A percentile compares a stretch with the other conserved stretches of the same genome.
Evolutionary conservation across 2,888 invertebrate species (phyloP).

Genomic region (Zygogramma bicolorata): DNA sequence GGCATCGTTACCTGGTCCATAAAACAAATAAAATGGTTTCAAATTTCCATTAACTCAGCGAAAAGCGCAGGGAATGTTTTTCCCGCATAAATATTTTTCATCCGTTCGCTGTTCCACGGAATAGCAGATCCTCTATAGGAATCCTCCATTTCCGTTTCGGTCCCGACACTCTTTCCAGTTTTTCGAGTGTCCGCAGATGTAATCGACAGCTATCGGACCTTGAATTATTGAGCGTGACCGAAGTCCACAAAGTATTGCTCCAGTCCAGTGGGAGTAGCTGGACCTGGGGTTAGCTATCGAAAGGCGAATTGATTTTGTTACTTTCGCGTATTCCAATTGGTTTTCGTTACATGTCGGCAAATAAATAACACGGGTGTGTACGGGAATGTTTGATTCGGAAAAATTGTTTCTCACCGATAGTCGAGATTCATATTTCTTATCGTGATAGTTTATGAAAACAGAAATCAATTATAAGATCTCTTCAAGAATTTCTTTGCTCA

Average conservation of each 20-base stretch:
- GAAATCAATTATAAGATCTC: no score
- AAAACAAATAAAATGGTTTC: neutral
- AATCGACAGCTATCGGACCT: constrained; percentile 21
- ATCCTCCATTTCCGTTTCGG: neutral
- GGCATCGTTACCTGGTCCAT: no score
- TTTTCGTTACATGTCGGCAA: neutral
- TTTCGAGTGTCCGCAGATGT: constrained; percentile 29
- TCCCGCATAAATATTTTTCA: neutral
- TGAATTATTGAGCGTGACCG: constrained; percentile 34
- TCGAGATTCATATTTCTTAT: neutral
- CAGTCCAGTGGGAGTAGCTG: constrained; percentile 4
- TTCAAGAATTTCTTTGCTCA: no score
- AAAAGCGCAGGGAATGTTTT: neutral
- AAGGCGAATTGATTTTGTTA: constrained; percentile 17
- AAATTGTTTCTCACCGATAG: neutral
- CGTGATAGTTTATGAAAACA: neutral
- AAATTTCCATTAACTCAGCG: no score
- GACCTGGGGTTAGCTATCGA: neutral
- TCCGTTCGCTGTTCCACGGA: neutral
- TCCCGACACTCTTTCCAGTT: constrained; percentile 22
- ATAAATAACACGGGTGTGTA: neutral
- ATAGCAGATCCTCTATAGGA: neutral
- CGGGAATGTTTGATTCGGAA: neutral
- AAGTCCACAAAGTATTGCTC: constrained; percentile 23
- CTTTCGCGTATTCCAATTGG: neutral